A percentile compares a stretch with the other conserved stretches of the same genome.
These are phyloP conservation scores for Ametastegia equiseti DNA, from an alignment of 2,888 invertebrate genomes.

Conservation along the genomic window DNA sequence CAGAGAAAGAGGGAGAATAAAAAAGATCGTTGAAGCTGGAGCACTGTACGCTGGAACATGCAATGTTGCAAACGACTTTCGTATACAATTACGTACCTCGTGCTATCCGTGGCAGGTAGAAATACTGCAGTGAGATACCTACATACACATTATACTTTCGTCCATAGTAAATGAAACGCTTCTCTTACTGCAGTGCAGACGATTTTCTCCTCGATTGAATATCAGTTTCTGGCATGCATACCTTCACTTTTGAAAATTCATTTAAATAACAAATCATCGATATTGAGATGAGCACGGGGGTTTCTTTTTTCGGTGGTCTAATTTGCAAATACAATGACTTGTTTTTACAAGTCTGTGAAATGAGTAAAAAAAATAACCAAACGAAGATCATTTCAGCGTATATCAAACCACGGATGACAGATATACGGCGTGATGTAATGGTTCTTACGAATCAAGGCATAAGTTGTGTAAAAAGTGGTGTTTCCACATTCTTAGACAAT, in stretches of 20 bases:
- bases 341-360: neutral
- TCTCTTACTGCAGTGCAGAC: neutral
- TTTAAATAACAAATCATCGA: neutral
- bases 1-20: neutral
- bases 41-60: neutral
- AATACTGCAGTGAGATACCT: neutral
- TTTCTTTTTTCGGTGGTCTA: neutral
- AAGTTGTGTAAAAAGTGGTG: neutral
- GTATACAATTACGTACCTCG: neutral
- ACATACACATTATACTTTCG: neutral
- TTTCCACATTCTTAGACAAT: neutral
- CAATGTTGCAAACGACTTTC: neutral
- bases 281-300: neutral
- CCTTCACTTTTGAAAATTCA: neutral
- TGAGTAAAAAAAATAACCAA: neutral
- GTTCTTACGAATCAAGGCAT: neutral
- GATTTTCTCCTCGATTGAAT: no score
- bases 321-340: neutral
- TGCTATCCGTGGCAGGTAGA: neutral
- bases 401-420: neutral
- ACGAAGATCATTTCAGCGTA: neutral
- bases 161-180: neutral
- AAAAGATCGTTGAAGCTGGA: neutral
- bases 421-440: neutral
- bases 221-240: neutral